A percentile compares a stretch with the other conserved stretches of the same genome.
Evolutionary conservation across 2,797 vertebrate species (phyloP).

Genomic region (Micropoecilia bifurca): DNA sequence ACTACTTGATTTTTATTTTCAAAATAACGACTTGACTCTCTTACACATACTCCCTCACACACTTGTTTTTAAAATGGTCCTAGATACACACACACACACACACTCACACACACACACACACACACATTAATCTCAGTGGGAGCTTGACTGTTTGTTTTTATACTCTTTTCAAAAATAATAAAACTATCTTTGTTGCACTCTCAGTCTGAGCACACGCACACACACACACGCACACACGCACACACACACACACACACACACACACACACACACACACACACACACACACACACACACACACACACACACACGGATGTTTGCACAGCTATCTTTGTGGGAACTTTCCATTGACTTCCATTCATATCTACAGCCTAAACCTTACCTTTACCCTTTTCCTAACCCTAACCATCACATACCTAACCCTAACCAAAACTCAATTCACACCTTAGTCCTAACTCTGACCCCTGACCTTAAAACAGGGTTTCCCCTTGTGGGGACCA

Average conservation of each 20-base stretch:
- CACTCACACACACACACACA: slow-evolving; percentile 13
- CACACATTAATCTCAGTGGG: slow-evolving; percentile 17
- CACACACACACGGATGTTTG: too few relatives aligned
- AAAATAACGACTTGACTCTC: slow-evolving; percentile 38
- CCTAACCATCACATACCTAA: too few relatives aligned
- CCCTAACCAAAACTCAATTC: too few relatives aligned
- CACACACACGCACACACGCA: background rate
- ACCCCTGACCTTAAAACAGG: too few relatives aligned
- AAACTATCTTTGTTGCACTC: slow-evolving; percentile 5
- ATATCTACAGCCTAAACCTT: too few relatives aligned
- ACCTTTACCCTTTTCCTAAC: too few relatives aligned
- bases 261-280: slow-evolving; percentile 3
- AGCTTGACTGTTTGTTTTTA: slow-evolving; percentile 40
- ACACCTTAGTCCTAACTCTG: too few relatives aligned
- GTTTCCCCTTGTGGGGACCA: too few relatives aligned
- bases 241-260: background rate
- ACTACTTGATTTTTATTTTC: slow-evolving; percentile 57
- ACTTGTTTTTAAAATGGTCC: slow-evolving; percentile 17
- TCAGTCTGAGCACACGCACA: background rate
- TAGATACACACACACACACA: slow-evolving; percentile 14
- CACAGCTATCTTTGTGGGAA: too few relatives aligned
- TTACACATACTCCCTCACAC: slow-evolving; percentile 8
- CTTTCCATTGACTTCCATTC: too few relatives aligned
- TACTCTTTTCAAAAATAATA: slow-evolving; percentile 54
- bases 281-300: slow-evolving; percentile 1